Percentiles rank a stretch among this genome's conserved stretches.
phyloP scores from a whole-genome alignment of 2,888 invertebrate species.

The Rhynchonema sp. region DNA sequence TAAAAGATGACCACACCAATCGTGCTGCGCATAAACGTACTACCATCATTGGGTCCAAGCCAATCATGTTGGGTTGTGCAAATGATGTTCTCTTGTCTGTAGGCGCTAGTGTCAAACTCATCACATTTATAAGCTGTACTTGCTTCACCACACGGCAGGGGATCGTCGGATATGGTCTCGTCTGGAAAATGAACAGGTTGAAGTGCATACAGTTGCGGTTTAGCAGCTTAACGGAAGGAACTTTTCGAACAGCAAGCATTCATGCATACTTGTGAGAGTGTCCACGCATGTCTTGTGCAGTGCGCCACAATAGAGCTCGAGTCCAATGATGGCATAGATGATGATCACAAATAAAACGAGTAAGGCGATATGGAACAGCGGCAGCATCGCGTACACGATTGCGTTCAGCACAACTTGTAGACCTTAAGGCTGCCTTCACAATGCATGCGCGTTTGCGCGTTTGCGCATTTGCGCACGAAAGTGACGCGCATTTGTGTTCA shows the following conservation, averaged over 20 bases:
- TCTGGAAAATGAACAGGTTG: background rate
- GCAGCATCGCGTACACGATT: too few species aligned
- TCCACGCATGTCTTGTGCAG: slow-evolving; percentile 65
- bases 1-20: too few species aligned
- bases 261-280: background rate
- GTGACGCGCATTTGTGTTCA: too few species aligned
- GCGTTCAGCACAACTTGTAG: too few species aligned
- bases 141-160: background rate
- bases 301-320: slow-evolving; percentile 90
- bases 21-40: slow-evolving; percentile 49
- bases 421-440: too few species aligned
- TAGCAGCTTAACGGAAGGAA: background rate
- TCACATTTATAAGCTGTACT: background rate
- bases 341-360: too few species aligned
- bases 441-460: too few species aligned
- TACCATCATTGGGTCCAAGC: slow-evolving; percentile 79
- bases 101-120: background rate
- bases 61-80: slow-evolving; percentile 32
- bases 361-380: too few species aligned
- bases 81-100: background rate
- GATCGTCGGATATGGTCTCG: background rate
- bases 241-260: too few species aligned
- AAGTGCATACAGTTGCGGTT: background rate
- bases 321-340: too few species aligned
- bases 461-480: too few species aligned